Conservation (phyloP, 2,888 invertebrate genomes). For the Mesochorus sp. region DNA sequence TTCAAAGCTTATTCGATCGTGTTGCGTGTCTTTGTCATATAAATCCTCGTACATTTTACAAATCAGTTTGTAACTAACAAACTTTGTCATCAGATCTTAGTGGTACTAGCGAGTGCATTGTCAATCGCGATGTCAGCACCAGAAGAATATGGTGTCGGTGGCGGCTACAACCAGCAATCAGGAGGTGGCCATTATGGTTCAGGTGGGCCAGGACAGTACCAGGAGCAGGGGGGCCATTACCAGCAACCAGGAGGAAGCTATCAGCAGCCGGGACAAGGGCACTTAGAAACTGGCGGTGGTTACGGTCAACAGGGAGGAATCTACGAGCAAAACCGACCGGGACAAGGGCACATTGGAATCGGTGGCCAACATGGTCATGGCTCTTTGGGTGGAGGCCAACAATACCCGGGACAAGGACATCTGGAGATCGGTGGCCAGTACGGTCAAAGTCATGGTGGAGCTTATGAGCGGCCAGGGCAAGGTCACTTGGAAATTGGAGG, state of each 20-base stretch:
- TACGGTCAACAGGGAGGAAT: not conserved
- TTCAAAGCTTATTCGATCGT: not conserved
- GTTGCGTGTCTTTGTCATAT: not conserved
- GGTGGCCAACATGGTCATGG: not conserved
- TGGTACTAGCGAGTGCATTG: constrained; percentile 22
- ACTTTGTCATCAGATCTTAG: constrained; percentile 21
- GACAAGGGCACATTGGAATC: not conserved
- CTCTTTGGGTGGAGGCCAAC: too few species aligned
- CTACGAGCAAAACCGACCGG: too few species aligned
- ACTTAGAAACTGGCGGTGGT: not conserved
- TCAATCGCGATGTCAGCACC: constrained; percentile 77
- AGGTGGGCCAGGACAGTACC: too few species aligned
- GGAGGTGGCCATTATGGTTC: too few species aligned
- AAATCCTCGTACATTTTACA: too few species aligned
- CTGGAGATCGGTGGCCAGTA: not conserved
- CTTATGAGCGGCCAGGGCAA: not conserved
- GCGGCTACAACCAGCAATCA: constrained; percentile 77
- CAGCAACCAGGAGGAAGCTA: not conserved
- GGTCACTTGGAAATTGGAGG: not conserved
- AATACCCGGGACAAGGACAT: not conserved
- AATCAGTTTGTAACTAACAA: not conserved
- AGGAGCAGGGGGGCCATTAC: not conserved
- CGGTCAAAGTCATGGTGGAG: not conserved
- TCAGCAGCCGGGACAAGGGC: not conserved
- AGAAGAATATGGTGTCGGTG: constrained; percentile 72